Evolutionary conservation across 2,113 vertebrate genomes (phyloP).

Genomic region (Arvicanthis niloticus): DNA sequence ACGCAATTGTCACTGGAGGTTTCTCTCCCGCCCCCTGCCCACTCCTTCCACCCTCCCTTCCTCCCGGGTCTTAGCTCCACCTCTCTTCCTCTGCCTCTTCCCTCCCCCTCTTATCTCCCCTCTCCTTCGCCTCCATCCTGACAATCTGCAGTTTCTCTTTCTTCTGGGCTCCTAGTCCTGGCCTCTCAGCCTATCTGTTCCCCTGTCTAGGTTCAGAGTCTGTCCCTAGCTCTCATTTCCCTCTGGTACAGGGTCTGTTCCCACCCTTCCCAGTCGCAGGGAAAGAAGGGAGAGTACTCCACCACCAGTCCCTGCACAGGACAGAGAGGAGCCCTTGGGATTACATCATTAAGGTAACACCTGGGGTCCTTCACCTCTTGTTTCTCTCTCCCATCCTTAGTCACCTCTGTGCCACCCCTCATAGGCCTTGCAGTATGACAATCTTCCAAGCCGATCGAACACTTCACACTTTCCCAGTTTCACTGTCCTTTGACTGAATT

Average conservation of each 20-base stretch:
- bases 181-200: background rate
- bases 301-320: background rate
- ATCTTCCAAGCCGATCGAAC: background rate
- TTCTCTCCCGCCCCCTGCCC: slow-evolving; percentile 65
- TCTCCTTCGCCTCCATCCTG: background rate
- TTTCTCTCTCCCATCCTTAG: background rate
- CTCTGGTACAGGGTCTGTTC: background rate
- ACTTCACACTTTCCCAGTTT: background rate
- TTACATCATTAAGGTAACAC: background rate
- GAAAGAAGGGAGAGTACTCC: background rate
- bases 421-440: background rate
- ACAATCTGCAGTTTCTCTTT: background rate
- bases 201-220: background rate
- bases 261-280: background rate
- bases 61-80: background rate
- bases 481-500: background rate
- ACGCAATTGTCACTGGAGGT: slow-evolving; percentile 58
- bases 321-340: background rate
- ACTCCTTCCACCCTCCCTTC: slow-evolving; percentile 18
- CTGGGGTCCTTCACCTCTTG: background rate
- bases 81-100: background rate
- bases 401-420: background rate
- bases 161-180: background rate
- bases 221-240: background rate
- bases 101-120: background rate